Base-by-base conservation (phyloP, 2,888 invertebrate genomes). In the Calameuta idolon region DNA sequence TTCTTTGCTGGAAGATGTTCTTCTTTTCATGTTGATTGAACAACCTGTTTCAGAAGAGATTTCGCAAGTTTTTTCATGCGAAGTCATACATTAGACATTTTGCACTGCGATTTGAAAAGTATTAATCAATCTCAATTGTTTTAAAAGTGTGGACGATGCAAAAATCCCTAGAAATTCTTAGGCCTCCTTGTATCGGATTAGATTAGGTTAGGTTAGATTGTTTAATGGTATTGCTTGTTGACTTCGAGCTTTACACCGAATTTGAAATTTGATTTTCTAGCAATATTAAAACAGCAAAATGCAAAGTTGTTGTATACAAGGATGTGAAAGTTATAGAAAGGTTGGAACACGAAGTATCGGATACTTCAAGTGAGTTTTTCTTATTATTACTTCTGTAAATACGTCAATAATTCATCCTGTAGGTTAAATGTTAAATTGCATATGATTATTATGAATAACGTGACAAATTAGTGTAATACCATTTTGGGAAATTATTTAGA, bases 271-370 rank as follows among this genome's bases (percentile, higher is more conserved):
- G 31, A 12, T 31, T 33, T 31, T 31, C 5, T 12, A 33, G 31
- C 23, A 23, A 71, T 71, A 71, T 74, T 34, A 74, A 76, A 34
- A 30, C 5, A 69, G 34, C 15, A 77, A 40, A 69, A 77, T 75
- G 82, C 77, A 77, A 77, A 77, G 81, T 55, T 85, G 83, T 77
- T 85, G 83, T 31, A 76, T 84, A 75, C 74, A 69, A 34, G 81
- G 79, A 4, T 84, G 85, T 34, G 79, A 83, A 30, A 84, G 80
- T 79, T 80, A 75, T 12, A 82, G 76, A 74, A 74, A 78, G 40
- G 76, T 75, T 35, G 78, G 68, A 30, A 40, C 34, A 12, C 79
- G 78, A 73, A 76, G 78, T 74, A 79, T 80, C 73, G 79, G 77
- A 4, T 82, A 79, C 74, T 84, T 84, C 74, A 76, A 81, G 84